A percentile compares a stretch with the other conserved stretches of the same genome.
phyloP scores from a whole-genome alignment of 2,113 vertebrate genomes.

The Odobenus rosmarus region DNA sequence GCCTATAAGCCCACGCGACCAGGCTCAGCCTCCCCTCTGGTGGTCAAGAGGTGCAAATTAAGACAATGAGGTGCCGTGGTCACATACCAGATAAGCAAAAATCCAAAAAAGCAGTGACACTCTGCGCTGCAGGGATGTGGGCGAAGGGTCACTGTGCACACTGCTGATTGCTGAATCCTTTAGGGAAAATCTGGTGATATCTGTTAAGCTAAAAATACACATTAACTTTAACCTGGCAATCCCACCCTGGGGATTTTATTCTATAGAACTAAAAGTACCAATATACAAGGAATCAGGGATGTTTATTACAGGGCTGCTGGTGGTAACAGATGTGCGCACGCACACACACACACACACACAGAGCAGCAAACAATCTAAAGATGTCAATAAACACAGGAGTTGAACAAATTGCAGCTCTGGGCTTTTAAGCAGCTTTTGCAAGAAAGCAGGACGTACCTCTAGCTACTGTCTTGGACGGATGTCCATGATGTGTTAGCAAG shows the following conservation, averaged over 20 bases:
- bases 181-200: neutral
- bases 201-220: neutral
- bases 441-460: neutral
- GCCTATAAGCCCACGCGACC: fast-evolving
- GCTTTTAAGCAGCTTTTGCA: neutral
- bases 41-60: neutral
- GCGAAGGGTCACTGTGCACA: too few species aligned
- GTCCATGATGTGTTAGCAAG: neutral
- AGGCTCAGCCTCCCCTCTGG: neutral
- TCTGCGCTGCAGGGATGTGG: too few species aligned
- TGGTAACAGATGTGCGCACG: fast-evolving
- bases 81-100: neutral
- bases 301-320: neutral
- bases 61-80: neutral
- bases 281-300: neutral
- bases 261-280: neutral
- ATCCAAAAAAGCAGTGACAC: neutral
- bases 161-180: fast-evolving
- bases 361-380: neutral
- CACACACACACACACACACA: neutral
- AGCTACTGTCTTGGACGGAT: neutral
- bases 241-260: neutral
- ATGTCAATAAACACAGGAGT: neutral
- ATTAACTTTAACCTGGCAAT: too few species aligned
- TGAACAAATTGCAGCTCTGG: neutral